These are phyloP conservation scores for Eretmochelys imbricata DNA, from an alignment of 2,113 vertebrate genomes.

Conservation along the genomic window DNA sequence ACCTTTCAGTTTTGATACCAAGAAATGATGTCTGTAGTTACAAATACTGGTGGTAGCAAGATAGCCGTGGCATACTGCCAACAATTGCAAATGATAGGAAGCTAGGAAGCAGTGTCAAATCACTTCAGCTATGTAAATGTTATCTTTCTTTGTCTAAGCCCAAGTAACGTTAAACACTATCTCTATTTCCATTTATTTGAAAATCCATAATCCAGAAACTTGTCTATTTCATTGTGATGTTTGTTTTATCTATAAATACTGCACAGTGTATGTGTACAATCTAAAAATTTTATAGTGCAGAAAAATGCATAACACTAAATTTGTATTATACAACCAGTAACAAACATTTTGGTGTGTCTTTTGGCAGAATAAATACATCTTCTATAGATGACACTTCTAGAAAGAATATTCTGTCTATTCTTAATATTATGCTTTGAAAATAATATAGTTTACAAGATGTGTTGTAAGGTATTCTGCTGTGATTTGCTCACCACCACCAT, in stretches of 20 bases:
- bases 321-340: not conserved
- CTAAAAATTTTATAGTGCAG: fast-evolving
- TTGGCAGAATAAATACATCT: not conserved
- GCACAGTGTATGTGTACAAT: not conserved
- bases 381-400: not conserved
- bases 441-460: not conserved
- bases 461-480: not conserved
- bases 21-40: not conserved
- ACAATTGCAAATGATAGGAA: not conserved
- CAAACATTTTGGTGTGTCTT: not conserved
- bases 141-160: not conserved
- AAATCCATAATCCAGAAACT: not conserved
- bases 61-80: not conserved
- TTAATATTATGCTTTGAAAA: not conserved
- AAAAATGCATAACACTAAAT: not conserved
- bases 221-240: not conserved
- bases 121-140: not conserved
- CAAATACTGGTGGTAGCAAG: not conserved
- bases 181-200: not conserved
- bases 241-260: not conserved
- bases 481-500: not conserved
- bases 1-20: not conserved
- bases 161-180: not conserved
- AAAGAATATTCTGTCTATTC: not conserved
- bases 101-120: not conserved